A percentile compares a stretch with the other conserved stretches of the same genome.
Conservation (phyloP, 37 sponge, comb jelly and placozoan genomes). For the Aplysina aerophoba region DNA sequence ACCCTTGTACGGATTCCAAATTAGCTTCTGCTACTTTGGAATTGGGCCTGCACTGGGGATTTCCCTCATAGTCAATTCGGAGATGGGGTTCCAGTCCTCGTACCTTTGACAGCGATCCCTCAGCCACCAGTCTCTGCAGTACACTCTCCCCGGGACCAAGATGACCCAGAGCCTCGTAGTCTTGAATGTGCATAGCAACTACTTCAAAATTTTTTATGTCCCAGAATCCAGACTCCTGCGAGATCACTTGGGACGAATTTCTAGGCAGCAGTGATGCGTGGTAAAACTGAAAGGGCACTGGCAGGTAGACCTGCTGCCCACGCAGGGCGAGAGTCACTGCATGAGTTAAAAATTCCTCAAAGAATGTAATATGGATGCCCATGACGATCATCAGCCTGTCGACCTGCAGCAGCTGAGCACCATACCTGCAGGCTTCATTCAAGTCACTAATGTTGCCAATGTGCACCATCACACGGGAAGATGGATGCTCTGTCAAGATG, state of each 20-base stretch:
- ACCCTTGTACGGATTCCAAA: no score
- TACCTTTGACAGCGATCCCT: neutral
- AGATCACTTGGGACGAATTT: neutral
- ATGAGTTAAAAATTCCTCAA: neutral
- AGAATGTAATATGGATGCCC: neutral
- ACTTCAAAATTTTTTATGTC: neutral
- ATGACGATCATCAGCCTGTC: conserved; percentile 8
- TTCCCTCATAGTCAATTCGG: no score
- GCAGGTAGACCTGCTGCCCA: neutral
- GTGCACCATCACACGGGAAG: neutral
- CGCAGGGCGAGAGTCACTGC: no score
- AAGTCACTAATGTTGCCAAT: neutral
- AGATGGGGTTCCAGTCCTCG: neutral
- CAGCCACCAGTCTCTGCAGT: neutral
- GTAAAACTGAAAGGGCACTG: neutral
- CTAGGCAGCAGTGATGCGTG: neutral
- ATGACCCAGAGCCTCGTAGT: neutral
- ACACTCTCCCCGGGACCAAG: neutral
- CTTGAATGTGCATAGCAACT: neutral
- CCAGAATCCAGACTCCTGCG: neutral
- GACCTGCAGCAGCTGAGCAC: neutral
- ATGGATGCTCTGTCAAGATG: neutral
- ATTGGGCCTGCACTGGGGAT: no score
- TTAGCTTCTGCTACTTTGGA: no score
- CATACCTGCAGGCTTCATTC: neutral